These are phyloP conservation scores for Cyprinodon brontotheroides DNA, from an alignment of 2,113 vertebrate genomes.

Conservation along the genomic window DNA sequence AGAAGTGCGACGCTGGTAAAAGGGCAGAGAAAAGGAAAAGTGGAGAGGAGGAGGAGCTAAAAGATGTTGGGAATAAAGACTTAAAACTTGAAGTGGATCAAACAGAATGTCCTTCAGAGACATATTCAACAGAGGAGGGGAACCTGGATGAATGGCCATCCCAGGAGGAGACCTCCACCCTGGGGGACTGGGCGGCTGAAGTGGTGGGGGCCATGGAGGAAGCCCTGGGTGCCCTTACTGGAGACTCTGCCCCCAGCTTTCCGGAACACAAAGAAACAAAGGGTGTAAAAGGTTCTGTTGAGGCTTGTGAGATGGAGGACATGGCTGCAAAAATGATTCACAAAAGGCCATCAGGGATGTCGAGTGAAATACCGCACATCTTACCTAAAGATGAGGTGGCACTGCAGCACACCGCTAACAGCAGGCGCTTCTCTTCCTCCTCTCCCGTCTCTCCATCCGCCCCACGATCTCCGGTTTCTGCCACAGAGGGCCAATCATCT, in stretches of 20 bases:
- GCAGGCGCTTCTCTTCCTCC: slow-evolving; percentile 81
- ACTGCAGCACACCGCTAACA: slow-evolving; percentile 50
- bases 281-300: not conserved
- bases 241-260: slow-evolving; percentile 12
- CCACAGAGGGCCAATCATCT: slow-evolving; percentile 42
- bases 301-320: slow-evolving; percentile 24
- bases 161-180: slow-evolving; percentile 67
- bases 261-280: slow-evolving; percentile 18
- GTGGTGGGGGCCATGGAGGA: slow-evolving; percentile 78
- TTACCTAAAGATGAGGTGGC: slow-evolving; percentile 70
- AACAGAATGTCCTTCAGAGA: slow-evolving; percentile 24
- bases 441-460: slow-evolving; percentile 49
- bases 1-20: not conserved
- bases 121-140: slow-evolving; percentile 27
- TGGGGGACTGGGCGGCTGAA: slow-evolving; percentile 76
- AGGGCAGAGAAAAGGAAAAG: slow-evolving; percentile 41
- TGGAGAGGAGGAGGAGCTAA: slow-evolving; percentile 33
- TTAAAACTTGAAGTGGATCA: slow-evolving; percentile 22
- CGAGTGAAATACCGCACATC: slow-evolving; percentile 31
- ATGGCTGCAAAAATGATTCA: not conserved
- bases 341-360: slow-evolving; percentile 13
- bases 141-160: slow-evolving; percentile 70
- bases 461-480: slow-evolving; percentile 47
- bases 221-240: slow-evolving; percentile 67
- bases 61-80: slow-evolving; percentile 17